Base-by-base conservation (phyloP, 2,888 invertebrate genomes). In the Hypercompe scribonia region DNA sequence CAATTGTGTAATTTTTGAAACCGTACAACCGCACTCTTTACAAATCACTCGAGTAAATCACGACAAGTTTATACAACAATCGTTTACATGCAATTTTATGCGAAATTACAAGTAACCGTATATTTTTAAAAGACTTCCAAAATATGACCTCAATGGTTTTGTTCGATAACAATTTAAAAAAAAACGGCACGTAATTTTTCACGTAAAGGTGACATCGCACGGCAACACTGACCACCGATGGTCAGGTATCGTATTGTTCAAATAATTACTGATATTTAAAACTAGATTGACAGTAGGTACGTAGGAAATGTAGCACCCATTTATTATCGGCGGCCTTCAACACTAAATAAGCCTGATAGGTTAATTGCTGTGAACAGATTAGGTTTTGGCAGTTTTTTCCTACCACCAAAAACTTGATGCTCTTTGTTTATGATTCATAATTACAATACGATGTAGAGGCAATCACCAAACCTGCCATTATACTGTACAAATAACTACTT, bases 351-450 rank as follows among this genome's bases (percentile, higher is more conserved):
- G 88, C 86, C 87, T 93, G 94, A 95, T 95, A 94, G 93, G 93
- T 94, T 95, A 95, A 95, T 95, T 95, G 94, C 93, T 89, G 88
- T 86, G 90, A 90, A 92, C 91, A 91, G 92, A 93, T 94, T 94
- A 93, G 90, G 88, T 95, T 93, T 94, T 93, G 92, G 93, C 93
- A 90, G 92, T 93, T 95, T 95, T 93, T 93, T 91, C 83, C 76
- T 78, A 84, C 81, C 83, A 86, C 84, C 83, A 88, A 88, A 89
- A 90, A 87, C 88, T 71, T 86, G 87, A 86, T 87, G 87, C 89
- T 90, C 91, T 91, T 93, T 93, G 93, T 95, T 94, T 94, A 94
- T 93, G 93, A 92, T 93, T 91, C 92, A 91, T 95, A 95, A 95
- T 95, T 95, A 95, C 91, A 92, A 94, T 90, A 88, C 90, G 88